A percentile compares a stretch with the other conserved stretches of the same genome.
Conservation (phyloP, 1,140 invertebrate species). For the Drosophila saltans region DNA sequence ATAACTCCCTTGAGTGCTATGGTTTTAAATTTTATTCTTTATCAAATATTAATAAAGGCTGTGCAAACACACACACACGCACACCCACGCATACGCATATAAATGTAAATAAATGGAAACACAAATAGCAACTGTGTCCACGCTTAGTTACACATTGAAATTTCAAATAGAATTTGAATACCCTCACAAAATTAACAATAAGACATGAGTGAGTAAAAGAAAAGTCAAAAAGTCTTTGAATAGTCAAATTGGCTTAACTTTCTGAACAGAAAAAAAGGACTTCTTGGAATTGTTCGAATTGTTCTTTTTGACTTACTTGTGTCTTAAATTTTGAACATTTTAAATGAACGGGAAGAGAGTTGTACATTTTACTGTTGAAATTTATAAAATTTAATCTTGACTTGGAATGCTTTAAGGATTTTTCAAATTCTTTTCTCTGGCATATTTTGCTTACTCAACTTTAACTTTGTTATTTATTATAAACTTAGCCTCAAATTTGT, state of each 20-base stretch:
- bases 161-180: constrained; percentile 15
- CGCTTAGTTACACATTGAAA: constrained; percentile 15
- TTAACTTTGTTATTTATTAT: no score
- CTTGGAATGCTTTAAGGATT: no score
- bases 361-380: neutral
- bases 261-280: neutral
- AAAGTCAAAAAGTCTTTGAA: neutral
- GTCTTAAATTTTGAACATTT: neutral
- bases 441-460: no score
- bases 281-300: neutral
- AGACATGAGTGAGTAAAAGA: neutral
- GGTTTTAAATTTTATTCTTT: constrained; percentile 51
- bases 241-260: neutral
- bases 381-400: no score
- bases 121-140: constrained; percentile 31
- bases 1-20: constrained; percentile 25
- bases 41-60: constrained; percentile 57
- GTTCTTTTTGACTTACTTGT: no score
- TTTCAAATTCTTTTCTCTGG: no score
- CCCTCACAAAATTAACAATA: constrained; percentile 8
- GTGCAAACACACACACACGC: constrained; percentile 28
- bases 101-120: constrained; percentile 13
- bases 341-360: neutral
- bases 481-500: no score
- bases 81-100: constrained; percentile 1